Evolutionary conservation across 2,113 vertebrate genomes (phyloP).

Genomic region (Rhegmatorhina hoffmannsi): DNA sequence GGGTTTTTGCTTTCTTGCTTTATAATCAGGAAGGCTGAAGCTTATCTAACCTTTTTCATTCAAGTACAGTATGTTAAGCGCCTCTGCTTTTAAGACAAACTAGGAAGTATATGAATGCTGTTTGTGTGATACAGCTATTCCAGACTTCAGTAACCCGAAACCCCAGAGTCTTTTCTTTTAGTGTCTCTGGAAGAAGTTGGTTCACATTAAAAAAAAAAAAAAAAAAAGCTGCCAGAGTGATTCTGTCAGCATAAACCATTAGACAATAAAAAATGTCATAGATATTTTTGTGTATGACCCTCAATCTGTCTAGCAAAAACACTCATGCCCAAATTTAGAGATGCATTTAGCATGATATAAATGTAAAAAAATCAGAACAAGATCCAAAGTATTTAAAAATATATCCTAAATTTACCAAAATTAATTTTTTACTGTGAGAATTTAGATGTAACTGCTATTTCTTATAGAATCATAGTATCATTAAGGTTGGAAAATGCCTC

Average conservation of each 20-base stretch:
- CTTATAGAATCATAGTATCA: not conserved
- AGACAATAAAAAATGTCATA: not conserved
- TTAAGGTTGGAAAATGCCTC: not conserved
- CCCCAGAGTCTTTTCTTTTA: not conserved
- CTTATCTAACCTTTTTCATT: not conserved
- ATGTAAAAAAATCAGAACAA: not conserved
- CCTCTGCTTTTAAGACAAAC: not conserved
- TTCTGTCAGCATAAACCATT: not conserved
- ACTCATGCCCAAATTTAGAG: not conserved
- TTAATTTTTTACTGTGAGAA: not conserved
- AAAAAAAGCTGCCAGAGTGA: not conserved
- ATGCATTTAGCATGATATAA: not conserved
- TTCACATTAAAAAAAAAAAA: not conserved
- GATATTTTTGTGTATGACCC: not conserved
- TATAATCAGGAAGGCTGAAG: not conserved
- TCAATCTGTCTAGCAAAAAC: not conserved
- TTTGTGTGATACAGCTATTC: not conserved
- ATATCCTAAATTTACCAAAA: not conserved
- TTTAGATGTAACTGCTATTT: not conserved
- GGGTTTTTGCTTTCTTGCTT: not conserved
- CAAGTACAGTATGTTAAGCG: not conserved
- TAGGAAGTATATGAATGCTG: not conserved
- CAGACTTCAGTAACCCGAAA: not conserved
- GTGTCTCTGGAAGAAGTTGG: not conserved
- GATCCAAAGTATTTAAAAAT: not conserved